Percentiles rank a stretch among this genome's conserved stretches.
These are phyloP conservation scores for Epizoanthus rinbou DNA, from an alignment of 92 coral and sea anemone genomes.

Conservation along the genomic window DNA sequence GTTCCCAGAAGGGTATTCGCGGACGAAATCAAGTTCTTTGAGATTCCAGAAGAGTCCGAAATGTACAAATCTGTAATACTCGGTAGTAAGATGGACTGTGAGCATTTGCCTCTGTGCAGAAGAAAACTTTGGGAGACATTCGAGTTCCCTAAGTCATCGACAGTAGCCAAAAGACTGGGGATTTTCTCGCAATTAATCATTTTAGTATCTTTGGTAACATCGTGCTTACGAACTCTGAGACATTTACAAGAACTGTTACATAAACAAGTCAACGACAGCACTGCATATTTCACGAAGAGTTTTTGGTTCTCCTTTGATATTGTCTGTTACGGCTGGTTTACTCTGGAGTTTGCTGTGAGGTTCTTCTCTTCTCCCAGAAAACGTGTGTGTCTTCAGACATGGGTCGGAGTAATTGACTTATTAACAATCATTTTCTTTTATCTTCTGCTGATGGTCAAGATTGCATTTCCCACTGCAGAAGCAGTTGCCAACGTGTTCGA, in stretches of 20 bases:
- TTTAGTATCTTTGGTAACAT: constrained; percentile 59
- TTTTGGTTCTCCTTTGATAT: constrained; percentile 76
- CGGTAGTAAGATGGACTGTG: constrained; percentile 59
- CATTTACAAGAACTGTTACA: constrained; percentile 45
- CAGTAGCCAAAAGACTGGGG: constrained; percentile 63
- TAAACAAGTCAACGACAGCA: constrained; percentile 5
- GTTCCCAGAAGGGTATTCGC: constrained; percentile 82
- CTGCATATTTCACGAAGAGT: constrained; percentile 25
- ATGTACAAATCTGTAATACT: constrained; percentile 71
- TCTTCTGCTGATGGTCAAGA: constrained; percentile 58
- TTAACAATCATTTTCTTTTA: constrained; percentile 72
- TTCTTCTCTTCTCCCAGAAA: constrained; percentile 76
- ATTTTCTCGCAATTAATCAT: constrained; percentile 70
- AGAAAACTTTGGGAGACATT: constrained; percentile 78
- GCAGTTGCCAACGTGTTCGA: constrained; percentile 50
- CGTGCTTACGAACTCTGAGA: constrained; percentile 76
- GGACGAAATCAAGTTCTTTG: constrained; percentile 79
- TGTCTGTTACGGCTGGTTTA: constrained; percentile 85
- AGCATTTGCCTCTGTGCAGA: constrained; percentile 65
- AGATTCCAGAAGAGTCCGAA: constrained; percentile 62
- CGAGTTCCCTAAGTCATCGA: constrained; percentile 70
- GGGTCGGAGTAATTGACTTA: constrained; percentile 74
- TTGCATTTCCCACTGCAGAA: constrained; percentile 64
- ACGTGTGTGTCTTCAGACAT: constrained; percentile 64
- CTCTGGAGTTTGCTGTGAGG: constrained; percentile 73